Base-by-base conservation (phyloP, 1,140 invertebrate species). In the Leptoteleia sp. region DNA sequence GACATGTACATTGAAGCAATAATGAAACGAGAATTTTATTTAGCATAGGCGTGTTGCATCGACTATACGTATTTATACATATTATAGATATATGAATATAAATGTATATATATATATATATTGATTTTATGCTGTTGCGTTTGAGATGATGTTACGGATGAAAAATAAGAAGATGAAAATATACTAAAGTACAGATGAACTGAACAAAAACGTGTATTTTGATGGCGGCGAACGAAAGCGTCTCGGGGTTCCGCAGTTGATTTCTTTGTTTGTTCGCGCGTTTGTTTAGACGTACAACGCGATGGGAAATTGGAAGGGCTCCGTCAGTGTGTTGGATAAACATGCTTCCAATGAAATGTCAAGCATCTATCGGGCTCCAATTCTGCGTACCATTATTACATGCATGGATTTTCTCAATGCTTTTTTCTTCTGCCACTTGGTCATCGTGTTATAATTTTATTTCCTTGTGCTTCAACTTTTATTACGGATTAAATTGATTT, bases 1-100 rank as follows among this genome's bases (percentile, higher is more conserved):
- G 76, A 62, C 52, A 82, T 86, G 83, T 85, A 84, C 84, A 88
- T 86, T 81, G 75, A 86, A 87, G 85, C 85, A 87, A 86, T 86
- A 87, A 82, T 71, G 77, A 76, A 83, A 79, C 77, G 70, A 81
- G 68, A 80, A n/a, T 79, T 82, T 78, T 79, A 77, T 84, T 68
- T 54, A 67, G 13, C 54, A 59, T 68, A 71, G 68, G 59, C 61
- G 68, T 55, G 62, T 71, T 77, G 70, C 68, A 62, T 75, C 75
- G 64, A 76, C 65, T 76, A 65, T 72, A 68, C 62, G 45, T 72
- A 80, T 73, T 59, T 81, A 76, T 78, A 79, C 50, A 71, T 71
- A 78, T 75, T 67, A 77, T 71, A 79, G 15, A 75, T 72, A 61
- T 55, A 57, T 65, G 22, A 57, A 71, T 42, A 77, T 54, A 61